These are phyloP conservation scores for Peromyscus leucopus DNA, from an alignment of 2,113 vertebrate genomes.

Conservation along the genomic window DNA sequence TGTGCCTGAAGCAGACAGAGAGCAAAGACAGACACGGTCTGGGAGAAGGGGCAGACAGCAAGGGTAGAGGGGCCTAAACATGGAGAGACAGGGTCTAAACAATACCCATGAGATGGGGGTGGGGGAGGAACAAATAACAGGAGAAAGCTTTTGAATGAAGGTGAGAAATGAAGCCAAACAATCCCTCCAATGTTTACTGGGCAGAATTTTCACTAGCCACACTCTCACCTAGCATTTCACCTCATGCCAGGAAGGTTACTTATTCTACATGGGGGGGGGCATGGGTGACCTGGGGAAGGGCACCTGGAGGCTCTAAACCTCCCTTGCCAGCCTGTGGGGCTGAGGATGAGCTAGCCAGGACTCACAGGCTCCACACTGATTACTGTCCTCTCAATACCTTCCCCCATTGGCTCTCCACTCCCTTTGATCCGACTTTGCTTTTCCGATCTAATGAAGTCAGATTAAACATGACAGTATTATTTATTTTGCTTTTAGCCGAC, in stretches of 20 bases:
- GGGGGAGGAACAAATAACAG: background rate
- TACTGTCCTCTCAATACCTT: background rate
- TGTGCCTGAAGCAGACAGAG: background rate
- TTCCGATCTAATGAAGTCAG: background rate
- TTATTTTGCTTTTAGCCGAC: background rate
- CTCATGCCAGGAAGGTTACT: background rate
- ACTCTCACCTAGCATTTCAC: rapidly evolving
- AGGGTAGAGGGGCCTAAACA: background rate
- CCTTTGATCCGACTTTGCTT: background rate
- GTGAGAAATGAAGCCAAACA: background rate
- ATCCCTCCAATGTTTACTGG: background rate
- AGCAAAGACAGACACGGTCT: background rate
- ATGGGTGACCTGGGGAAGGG: background rate
- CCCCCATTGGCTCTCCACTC: rapidly evolving
- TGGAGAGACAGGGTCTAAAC: too few relatives aligned
- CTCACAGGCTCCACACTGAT: background rate
- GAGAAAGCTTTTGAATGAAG: background rate
- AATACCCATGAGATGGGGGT: background rate
- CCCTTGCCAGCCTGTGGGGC: background rate
- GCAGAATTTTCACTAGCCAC: background rate
- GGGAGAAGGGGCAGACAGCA: background rate
- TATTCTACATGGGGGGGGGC: too few relatives aligned
- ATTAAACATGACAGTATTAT: background rate
- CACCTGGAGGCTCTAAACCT: background rate
- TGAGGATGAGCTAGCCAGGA: background rate